Evolutionary conservation across 2,797 vertebrate species (phyloP).

Genomic region (Schizothorax lantsangensis): DNA sequence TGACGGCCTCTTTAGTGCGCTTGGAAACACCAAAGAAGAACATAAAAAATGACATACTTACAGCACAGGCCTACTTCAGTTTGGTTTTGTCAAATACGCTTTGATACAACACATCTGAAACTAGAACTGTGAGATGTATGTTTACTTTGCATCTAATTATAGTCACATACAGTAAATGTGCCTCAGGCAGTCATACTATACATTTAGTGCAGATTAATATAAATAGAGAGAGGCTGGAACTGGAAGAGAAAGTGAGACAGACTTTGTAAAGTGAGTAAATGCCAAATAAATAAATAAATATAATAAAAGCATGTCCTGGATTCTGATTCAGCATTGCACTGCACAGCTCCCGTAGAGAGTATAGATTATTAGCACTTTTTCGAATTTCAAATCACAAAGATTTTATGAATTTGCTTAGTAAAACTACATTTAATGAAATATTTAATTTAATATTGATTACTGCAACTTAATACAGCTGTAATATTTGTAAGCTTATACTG

Average conservation of each 20-base stretch:
- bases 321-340: too few relatives aligned
- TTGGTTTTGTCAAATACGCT: neutral
- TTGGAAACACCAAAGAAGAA: conserved; percentile 27
- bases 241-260: neutral
- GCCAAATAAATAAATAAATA: neutral
- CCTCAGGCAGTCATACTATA: neutral
- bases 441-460: neutral
- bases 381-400: too few relatives aligned
- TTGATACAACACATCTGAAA: neutral
- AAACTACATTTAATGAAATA: too few relatives aligned
- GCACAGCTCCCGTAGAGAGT: too few relatives aligned
- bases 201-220: neutral
- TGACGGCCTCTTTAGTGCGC: conserved; percentile 57
- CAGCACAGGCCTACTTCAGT: conserved; percentile 6
- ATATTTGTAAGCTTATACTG: neutral
- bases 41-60: conserved; percentile 31
- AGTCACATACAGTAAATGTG: neutral
- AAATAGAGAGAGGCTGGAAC: neutral
- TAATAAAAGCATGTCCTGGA: too few relatives aligned
- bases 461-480: neutral
- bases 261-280: neutral
- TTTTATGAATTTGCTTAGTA: neutral
- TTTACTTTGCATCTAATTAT: neutral
- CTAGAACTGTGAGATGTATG: neutral
- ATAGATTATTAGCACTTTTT: neutral